phyloP scores from a whole-genome alignment of 35 echinoderm and acorn worm genomes.

The Eucidaris tribuloides region DNA sequence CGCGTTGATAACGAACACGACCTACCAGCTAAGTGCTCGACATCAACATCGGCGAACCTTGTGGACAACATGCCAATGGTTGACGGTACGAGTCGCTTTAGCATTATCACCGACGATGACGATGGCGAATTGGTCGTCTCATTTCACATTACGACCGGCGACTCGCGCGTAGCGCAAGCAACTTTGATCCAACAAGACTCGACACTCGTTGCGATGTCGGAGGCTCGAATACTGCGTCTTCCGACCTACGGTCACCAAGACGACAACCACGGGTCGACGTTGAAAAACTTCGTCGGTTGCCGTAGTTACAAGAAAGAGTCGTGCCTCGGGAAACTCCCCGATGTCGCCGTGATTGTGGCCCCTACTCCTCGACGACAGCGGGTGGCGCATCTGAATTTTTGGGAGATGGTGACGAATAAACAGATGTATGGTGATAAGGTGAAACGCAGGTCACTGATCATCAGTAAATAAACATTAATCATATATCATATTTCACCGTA shows the following conservation, averaged over 20 bases:
- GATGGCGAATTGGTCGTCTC: not conserved
- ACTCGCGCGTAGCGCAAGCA: not conserved
- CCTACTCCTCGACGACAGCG: not conserved
- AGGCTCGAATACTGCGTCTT: conserved; percentile 1
- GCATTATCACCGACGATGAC: not conserved
- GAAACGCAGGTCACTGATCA: conserved; percentile 9
- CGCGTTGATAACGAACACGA: too few relatives aligned
- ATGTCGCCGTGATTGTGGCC: not conserved
- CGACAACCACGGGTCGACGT: not conserved
- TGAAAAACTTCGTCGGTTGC: not conserved
- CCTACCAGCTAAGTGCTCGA: too few relatives aligned
- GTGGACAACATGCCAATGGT: too few relatives aligned
- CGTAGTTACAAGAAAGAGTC: not conserved
- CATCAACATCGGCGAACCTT: too few relatives aligned
- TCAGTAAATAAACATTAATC: too few relatives aligned
- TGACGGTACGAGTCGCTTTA: not conserved
- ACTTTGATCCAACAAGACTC: conserved; percentile 3
- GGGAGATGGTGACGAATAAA: not conserved
- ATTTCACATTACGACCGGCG: not conserved
- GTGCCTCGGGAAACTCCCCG: not conserved
- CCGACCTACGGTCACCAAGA: not conserved
- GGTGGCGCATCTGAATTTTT: conserved; percentile 11
- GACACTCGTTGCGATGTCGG: conserved; percentile 14
- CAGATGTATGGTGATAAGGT: not conserved
- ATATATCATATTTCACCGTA: too few relatives aligned